These are phyloP conservation scores for Dendrocincla tyrannina DNA, from an alignment of 2,797 vertebrate genomes.

Conservation along the genomic window DNA sequence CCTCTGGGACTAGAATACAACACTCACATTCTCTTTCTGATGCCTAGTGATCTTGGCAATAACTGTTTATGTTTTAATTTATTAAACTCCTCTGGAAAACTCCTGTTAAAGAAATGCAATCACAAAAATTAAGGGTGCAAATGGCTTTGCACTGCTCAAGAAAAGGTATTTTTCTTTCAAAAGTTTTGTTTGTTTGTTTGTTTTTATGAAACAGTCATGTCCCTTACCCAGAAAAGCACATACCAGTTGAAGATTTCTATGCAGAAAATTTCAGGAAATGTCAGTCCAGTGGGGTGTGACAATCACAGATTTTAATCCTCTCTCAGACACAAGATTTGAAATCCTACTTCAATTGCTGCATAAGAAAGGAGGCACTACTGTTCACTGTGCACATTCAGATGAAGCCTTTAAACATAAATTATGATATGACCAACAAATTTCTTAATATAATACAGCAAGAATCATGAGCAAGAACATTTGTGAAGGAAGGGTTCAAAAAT, in stretches of 20 bases:
- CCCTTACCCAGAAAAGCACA: background rate
- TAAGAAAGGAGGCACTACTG: background rate
- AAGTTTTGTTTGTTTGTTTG: background rate
- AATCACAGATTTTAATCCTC: background rate
- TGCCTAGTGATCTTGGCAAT: constrained; percentile 15
- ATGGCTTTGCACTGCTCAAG: background rate
- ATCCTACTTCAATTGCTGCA: background rate
- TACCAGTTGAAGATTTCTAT: background rate
- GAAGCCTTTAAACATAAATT: background rate
- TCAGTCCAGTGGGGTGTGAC: background rate
- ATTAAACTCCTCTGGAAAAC: constrained; percentile 9
- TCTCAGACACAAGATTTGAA: background rate
- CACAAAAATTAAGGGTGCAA: background rate
- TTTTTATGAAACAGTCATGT: background rate
- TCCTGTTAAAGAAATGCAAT: constrained; percentile 8
- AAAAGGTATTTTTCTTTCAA: background rate
- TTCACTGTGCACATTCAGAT: background rate
- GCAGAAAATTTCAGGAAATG: background rate
- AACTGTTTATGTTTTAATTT: constrained; percentile 49
- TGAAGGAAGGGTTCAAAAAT: background rate
- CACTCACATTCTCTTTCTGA: constrained; percentile 24
- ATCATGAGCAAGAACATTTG: background rate
- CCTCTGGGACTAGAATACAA: constrained; percentile 54
- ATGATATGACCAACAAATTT: background rate
- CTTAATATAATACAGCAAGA: background rate